Conservation (phyloP, 2,888 invertebrate species). For the Apomyelois bistriatella region DNA sequence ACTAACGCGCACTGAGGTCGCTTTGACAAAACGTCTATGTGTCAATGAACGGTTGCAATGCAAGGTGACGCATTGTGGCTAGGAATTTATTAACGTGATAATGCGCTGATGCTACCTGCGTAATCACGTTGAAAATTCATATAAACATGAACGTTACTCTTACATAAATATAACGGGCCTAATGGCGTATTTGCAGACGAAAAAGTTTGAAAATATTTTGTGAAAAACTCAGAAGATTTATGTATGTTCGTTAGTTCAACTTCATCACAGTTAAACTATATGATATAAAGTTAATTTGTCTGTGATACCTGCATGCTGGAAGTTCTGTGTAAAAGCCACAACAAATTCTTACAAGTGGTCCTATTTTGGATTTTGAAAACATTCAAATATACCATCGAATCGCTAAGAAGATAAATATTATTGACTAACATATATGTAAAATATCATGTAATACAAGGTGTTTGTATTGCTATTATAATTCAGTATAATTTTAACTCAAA, state of each 20-base stretch:
- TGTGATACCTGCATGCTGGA: no score
- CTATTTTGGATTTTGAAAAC: no score
- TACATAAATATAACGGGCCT: slow-evolving; percentile 45
- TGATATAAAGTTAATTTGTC: no score
- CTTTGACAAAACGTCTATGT: slow-evolving; percentile 74
- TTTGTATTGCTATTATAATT: neutral
- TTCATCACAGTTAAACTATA: no score
- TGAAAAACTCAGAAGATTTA: neutral
- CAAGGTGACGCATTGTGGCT: slow-evolving; percentile 74
- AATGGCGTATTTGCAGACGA: neutral
- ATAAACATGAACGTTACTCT: slow-evolving; percentile 42
- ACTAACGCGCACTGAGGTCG: slow-evolving; percentile 72
- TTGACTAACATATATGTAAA: no score
- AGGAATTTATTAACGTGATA: slow-evolving; percentile 73
- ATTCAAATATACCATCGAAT: no score
- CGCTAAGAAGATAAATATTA: no score
- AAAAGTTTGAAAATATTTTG: neutral
- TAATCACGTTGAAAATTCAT: slow-evolving; percentile 39
- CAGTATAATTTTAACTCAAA: neutral
- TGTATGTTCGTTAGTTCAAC: neutral
- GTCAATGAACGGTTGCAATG: slow-evolving; percentile 77
- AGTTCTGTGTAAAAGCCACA: no score
- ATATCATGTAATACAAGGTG: no score
- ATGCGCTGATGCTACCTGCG: slow-evolving; percentile 39
- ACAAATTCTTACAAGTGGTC: no score